phyloP scores from a whole-genome alignment of 2,113 vertebrate genomes.

The Xenus cinereus region DNA sequence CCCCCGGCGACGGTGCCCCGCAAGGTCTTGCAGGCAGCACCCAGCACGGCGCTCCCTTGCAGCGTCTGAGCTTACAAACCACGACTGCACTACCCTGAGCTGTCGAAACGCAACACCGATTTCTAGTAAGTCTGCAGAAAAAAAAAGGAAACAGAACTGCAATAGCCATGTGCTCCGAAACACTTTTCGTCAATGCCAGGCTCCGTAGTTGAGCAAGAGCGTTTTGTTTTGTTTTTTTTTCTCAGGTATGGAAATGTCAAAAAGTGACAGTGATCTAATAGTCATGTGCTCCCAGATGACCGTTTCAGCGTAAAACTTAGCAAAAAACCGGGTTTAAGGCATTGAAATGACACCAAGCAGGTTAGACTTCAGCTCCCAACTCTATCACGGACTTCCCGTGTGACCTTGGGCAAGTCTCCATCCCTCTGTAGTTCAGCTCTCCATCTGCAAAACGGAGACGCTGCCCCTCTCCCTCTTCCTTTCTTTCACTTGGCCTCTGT shows the following conservation, averaged over 20 bases:
- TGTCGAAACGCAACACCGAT: not conserved
- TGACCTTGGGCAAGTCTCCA: slow-evolving; percentile 64
- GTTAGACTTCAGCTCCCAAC: not conserved
- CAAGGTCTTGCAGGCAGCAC: not conserved
- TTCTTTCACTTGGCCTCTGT: not conserved
- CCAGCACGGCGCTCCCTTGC: not conserved
- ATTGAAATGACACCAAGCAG: not conserved
- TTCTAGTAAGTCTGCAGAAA: not conserved
- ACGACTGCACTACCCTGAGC: not conserved
- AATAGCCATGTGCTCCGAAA: not conserved
- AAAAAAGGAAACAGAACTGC: not conserved
- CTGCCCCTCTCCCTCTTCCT: not conserved
- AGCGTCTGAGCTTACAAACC: not conserved
- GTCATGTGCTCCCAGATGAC: not conserved
- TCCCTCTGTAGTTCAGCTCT: not conserved
- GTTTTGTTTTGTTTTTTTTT: not conserved
- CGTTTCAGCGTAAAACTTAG: not conserved
- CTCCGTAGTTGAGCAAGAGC: not conserved
- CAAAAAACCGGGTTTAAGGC: not conserved
- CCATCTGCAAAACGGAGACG: not conserved
- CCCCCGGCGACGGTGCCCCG: not conserved
- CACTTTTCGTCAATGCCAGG: not conserved
- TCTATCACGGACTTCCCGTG: not conserved
- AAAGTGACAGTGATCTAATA: not conserved
- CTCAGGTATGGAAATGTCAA: not conserved